These are phyloP conservation scores for Leptopilina syphax DNA, from an alignment of 2,888 invertebrate genomes.

Conservation along the genomic window DNA sequence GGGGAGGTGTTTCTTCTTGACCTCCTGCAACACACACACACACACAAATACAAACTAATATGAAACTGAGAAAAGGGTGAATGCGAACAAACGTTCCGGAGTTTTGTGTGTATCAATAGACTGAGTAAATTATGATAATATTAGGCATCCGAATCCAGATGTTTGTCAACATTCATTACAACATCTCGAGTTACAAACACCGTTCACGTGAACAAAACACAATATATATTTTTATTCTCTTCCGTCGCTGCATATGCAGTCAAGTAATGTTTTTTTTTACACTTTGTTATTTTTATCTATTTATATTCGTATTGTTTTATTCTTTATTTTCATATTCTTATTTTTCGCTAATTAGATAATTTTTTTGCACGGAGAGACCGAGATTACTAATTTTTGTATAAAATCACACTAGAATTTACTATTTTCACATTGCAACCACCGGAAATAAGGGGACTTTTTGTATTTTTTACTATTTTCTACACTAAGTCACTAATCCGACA, in stretches of 20 bases:
- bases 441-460: too few species aligned
- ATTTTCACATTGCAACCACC: too few species aligned
- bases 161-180: slow-evolving; percentile 26
- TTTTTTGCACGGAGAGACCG: too few species aligned
- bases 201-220: neutral
- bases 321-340: too few species aligned
- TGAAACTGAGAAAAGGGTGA: slow-evolving; percentile 6
- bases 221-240: neutral
- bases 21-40: neutral
- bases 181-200: slow-evolving; percentile 20
- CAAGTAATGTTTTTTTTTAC: neutral
- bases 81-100: slow-evolving; percentile 1
- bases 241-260: neutral
- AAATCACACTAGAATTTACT: too few species aligned
- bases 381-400: too few species aligned
- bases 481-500: too few species aligned
- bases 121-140: slow-evolving; percentile 34
- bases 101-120: slow-evolving; percentile 30
- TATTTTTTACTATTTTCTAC: too few species aligned
- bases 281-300: neutral
- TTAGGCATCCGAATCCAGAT: slow-evolving; percentile 34
- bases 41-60: neutral
- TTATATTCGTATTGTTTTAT: too few species aligned
- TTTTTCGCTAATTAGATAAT: too few species aligned
- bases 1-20: slow-evolving; percentile 25